Percentiles rank a stretch among this genome's conserved stretches.
Conservation (phyloP, 2,113 vertebrate genomes). For the Ctenodactylus gundi region DNA sequence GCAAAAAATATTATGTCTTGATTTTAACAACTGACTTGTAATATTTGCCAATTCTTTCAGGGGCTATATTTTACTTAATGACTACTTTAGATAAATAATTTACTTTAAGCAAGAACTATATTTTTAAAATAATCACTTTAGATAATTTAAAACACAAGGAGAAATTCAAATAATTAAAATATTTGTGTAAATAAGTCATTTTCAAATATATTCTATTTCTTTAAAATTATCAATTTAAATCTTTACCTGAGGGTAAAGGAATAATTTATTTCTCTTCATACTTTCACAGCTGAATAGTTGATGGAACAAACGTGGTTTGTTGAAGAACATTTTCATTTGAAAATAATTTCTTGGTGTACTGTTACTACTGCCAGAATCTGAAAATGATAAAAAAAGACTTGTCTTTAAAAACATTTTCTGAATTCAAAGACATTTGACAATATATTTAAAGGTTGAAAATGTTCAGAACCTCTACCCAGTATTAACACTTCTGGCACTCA, state of each 20-base stretch:
- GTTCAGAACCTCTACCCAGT: no score
- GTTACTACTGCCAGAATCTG: not conserved
- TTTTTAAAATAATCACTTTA: no score
- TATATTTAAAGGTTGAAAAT: not conserved
- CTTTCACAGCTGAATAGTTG: not conserved
- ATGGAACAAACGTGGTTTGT: not conserved
- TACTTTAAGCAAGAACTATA: no score
- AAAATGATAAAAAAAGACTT: constrained; percentile 33
- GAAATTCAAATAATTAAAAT: not conserved
- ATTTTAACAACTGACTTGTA: not conserved
- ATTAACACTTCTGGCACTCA: not conserved
- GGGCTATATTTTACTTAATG: not conserved
- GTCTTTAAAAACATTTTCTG: not conserved
- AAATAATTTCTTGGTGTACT: not conserved
- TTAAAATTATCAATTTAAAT: not conserved
- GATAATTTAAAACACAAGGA: not conserved
- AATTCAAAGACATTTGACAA: not conserved
- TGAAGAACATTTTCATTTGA: not conserved
- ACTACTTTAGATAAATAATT: not conserved
- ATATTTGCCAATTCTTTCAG: not conserved
- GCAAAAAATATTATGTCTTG: not conserved
- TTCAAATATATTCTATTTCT: not conserved
- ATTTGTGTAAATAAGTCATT: not conserved
- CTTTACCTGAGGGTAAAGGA: not conserved
- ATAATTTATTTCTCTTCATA: not conserved